phyloP scores from a whole-genome alignment of 2,113 vertebrate genomes.

The Solea solea region DNA sequence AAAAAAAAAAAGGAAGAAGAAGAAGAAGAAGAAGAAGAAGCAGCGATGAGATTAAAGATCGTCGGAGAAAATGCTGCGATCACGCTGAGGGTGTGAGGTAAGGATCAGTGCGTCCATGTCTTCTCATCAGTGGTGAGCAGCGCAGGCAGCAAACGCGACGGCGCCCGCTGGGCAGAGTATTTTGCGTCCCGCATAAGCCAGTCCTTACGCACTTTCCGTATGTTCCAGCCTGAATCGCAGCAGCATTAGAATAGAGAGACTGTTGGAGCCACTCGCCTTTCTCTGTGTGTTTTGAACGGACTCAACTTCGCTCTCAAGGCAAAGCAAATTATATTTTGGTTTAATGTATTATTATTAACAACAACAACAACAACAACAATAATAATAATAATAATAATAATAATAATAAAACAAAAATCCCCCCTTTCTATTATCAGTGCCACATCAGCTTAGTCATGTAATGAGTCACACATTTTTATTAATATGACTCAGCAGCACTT shows the following conservation, averaged over 20 bases:
- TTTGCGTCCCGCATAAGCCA: conserved; percentile 73
- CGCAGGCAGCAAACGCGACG: conserved; percentile 75
- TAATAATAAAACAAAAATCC: no score
- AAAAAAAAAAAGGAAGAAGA: neutral
- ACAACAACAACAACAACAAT: neutral
- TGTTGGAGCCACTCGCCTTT: conserved; percentile 1
- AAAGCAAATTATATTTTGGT: neutral
- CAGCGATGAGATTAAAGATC: conserved; percentile 31
- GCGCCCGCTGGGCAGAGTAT: conserved; percentile 74
- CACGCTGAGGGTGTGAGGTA: conserved; percentile 57
- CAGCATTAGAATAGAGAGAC: conserved; percentile 31
- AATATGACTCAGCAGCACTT: conserved; percentile 68
- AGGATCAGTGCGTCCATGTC: conserved; percentile 65
- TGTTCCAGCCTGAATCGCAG: conserved; percentile 64
- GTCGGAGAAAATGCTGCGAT: conserved; percentile 46
- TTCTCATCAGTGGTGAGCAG: conserved; percentile 68
- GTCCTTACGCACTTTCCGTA: conserved; percentile 79
- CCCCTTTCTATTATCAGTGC: neutral
- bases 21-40: neutral
- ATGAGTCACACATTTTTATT: conserved; percentile 44
- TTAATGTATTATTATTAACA: neutral
- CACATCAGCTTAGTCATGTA: conserved; percentile 22
- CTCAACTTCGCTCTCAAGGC: no score
- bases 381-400: no score
- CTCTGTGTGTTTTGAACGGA: neutral